phyloP scores from a whole-genome alignment of 2,113 vertebrate genomes.

The Pseudorasbora parva region DNA sequence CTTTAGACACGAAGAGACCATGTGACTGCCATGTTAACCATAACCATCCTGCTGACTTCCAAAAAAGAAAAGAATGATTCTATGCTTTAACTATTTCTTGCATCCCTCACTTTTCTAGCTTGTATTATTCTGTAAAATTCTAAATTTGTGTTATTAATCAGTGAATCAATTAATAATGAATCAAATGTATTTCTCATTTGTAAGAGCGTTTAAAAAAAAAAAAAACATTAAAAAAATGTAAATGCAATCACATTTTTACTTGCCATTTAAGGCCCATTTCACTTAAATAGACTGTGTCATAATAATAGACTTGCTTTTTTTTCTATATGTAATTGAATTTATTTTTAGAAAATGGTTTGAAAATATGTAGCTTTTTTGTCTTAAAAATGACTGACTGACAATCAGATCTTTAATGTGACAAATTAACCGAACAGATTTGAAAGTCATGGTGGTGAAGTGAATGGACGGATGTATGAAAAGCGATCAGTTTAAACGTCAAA shows the following conservation, averaged over 20 bases:
- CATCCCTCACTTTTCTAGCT: background rate
- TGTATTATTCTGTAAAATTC: background rate
- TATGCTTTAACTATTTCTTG: background rate
- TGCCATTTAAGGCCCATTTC: background rate
- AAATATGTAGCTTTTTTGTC: background rate
- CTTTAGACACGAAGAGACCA: background rate
- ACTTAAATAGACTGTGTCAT: background rate
- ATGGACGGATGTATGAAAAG: slow-evolving; percentile 11
- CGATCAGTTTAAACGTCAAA: slow-evolving; percentile 3
- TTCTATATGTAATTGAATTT: background rate
- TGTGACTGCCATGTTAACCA: background rate
- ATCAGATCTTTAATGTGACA: background rate
- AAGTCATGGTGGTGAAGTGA: slow-evolving; percentile 7
- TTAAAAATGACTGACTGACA: background rate
- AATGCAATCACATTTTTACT: background rate
- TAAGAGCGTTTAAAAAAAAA: background rate
- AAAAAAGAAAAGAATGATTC: background rate
- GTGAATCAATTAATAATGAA: too few species aligned
- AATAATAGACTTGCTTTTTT: background rate
- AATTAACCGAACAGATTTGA: background rate
- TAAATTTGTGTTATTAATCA: background rate
- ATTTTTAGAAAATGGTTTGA: background rate
- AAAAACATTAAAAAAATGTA: too few species aligned
- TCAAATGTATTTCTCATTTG: background rate
- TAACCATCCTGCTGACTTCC: background rate